Conservation (phyloP, 2,888 invertebrate genomes). For the Torymus tubicola region DNA sequence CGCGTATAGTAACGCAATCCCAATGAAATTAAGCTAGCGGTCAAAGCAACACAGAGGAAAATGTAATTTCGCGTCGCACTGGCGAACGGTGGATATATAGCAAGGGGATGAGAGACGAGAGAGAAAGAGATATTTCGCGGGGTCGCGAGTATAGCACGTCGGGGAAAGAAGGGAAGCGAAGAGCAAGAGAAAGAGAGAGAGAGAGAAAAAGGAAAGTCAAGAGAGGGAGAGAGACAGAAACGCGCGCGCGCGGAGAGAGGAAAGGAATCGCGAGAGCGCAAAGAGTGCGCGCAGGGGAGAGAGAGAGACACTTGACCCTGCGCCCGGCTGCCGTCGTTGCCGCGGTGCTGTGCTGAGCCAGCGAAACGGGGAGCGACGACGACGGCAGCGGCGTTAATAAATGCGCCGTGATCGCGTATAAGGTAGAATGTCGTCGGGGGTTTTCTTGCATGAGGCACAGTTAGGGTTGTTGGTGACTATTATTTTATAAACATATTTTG, state of each 20-base stretch:
- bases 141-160: background rate
- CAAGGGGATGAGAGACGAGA: slow-evolving; percentile 1
- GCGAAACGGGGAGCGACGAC: slow-evolving; percentile 62
- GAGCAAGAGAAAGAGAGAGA: slow-evolving; percentile 39
- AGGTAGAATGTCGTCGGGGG: background rate
- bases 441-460: no score
- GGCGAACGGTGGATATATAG: slow-evolving; percentile 8
- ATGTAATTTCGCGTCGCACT: slow-evolving; percentile 37
- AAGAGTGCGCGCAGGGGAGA: slow-evolving; percentile 40
- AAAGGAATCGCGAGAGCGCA: slow-evolving; percentile 53
- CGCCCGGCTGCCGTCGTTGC: slow-evolving; percentile 63
- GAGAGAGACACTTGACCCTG: slow-evolving; percentile 71
- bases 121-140: slow-evolving; percentile 22
- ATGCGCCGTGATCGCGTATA: slow-evolving; percentile 60
- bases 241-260: slow-evolving; percentile 44
- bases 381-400: slow-evolving; percentile 68
- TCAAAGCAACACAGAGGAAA: slow-evolving; percentile 15
- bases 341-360: slow-evolving; percentile 70
- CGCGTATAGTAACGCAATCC: slow-evolving; percentile 31
- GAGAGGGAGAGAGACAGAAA: slow-evolving; percentile 51
- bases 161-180: slow-evolving; percentile 33
- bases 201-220: slow-evolving; percentile 45
- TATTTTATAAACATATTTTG: no score
- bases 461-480: no score
- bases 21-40: slow-evolving; percentile 12